Conservation (phyloP, 2,113 vertebrate species). For the Lethenteron camtschaticum region DNA sequence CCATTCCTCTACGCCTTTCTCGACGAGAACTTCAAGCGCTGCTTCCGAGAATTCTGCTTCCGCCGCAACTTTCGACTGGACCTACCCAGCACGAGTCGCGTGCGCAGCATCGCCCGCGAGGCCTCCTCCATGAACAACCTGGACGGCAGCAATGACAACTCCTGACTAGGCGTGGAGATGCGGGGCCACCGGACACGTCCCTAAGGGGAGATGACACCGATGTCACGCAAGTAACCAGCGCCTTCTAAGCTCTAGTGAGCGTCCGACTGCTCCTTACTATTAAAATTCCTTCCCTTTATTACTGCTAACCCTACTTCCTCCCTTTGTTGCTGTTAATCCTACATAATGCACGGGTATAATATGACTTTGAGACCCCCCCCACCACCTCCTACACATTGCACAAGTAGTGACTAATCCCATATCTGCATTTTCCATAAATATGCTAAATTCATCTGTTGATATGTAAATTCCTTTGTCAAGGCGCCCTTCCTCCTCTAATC, state of each 20-base stretch:
- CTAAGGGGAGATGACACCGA: constrained; percentile 24
- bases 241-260: neutral
- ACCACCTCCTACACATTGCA: too few relatives aligned
- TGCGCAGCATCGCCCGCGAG: constrained; percentile 31
- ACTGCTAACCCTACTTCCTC: too few relatives aligned
- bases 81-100: constrained; percentile 41
- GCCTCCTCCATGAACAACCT: constrained; percentile 37
- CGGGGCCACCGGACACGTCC: constrained; percentile 16
- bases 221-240: constrained; percentile 42
- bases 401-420: too few relatives aligned
- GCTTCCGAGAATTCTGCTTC: constrained; percentile 72
- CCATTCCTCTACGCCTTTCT: constrained; percentile 79
- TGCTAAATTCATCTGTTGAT: too few relatives aligned
- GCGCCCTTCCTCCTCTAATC: too few relatives aligned
- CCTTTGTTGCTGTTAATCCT: too few relatives aligned
- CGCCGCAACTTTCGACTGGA: constrained; percentile 29
- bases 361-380: too few relatives aligned
- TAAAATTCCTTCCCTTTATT: too few relatives aligned
- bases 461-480: too few relatives aligned
- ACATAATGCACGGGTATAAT: too few relatives aligned
- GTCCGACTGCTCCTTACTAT: too few relatives aligned
- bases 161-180: constrained; percentile 39
- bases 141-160: constrained; percentile 21
- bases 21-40: constrained; percentile 90
- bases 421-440: too few relatives aligned